Evolutionary conservation across 1,140 invertebrate genomes (phyloP).

Genomic region (Ostrea denselamellosa): DNA sequence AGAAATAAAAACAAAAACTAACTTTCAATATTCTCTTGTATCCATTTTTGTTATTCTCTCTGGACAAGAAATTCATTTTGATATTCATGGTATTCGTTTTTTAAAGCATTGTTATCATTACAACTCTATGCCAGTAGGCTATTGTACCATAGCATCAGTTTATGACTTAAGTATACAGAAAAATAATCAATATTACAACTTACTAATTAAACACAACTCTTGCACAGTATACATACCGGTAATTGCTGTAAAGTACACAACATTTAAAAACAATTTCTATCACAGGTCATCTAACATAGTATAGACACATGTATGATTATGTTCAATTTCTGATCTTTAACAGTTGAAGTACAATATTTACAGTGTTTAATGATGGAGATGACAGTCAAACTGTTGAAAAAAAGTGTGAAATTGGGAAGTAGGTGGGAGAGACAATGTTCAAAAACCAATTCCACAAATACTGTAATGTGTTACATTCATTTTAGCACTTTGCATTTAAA

Average conservation of each 20-base stretch:
- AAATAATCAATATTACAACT: neutral
- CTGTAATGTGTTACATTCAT: too few relatives aligned
- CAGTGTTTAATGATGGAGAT: too few relatives aligned
- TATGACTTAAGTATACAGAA: neutral
- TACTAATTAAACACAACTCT: neutral
- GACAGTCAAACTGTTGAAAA: too few relatives aligned
- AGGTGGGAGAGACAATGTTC: too few relatives aligned
- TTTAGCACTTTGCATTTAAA: too few relatives aligned
- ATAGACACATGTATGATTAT: too few relatives aligned
- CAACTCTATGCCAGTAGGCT: neutral
- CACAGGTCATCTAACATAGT: neutral
- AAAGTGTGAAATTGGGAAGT: too few relatives aligned
- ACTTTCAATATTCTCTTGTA: neutral
- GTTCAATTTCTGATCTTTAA: too few relatives aligned
- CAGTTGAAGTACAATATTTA: too few relatives aligned
- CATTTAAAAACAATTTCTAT: neutral
- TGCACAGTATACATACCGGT: neutral
- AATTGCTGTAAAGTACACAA: neutral
- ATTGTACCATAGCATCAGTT: neutral
- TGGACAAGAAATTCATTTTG: neutral
- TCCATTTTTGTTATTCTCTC: neutral
- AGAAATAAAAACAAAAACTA: too few relatives aligned
- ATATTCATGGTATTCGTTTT: neutral
- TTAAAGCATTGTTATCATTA: neutral
- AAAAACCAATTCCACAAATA: too few relatives aligned